Percentiles rank a stretch among this genome's conserved stretches.
Evolutionary conservation across 2,888 invertebrate genomes (phyloP).

Genomic region (Heliconius cydno): DNA sequence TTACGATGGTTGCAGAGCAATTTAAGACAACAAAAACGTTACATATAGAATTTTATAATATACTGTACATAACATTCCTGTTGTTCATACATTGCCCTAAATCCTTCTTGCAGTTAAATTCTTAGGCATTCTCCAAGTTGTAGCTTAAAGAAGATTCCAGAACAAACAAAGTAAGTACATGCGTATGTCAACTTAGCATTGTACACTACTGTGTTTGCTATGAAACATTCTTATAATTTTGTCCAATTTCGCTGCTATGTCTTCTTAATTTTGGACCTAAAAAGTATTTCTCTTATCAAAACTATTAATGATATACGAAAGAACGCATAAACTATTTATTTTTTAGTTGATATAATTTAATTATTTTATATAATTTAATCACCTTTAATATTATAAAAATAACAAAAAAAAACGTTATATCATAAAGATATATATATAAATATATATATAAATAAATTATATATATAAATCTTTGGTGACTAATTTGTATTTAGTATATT

Average conservation of each 20-base stretch:
- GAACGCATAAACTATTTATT: neutral
- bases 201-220: slow-evolving; percentile 84
- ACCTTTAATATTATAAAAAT: no score
- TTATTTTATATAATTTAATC: no score
- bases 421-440: no score
- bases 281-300: neutral
- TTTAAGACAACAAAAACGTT: slow-evolving; percentile 84
- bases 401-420: no score
- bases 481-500: neutral
- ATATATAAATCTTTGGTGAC: no score
- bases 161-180: slow-evolving; percentile 85
- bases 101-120: slow-evolving; percentile 45
- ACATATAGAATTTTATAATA: slow-evolving; percentile 81
- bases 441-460: no score
- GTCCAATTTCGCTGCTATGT: neutral
- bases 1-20: slow-evolving; percentile 73
- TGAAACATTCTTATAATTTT: slow-evolving; percentile 66
- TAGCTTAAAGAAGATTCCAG: slow-evolving; percentile 68
- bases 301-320: neutral
- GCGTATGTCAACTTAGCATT: slow-evolving; percentile 79
- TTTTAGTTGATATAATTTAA: neutral
- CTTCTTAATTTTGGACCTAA: neutral
- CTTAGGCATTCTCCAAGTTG: neutral
- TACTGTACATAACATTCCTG: slow-evolving; percentile 84
- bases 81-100: slow-evolving; percentile 83